Evolutionary conservation across 2,888 invertebrate species (phyloP).

Genomic region (Pemphredon lugubris): DNA sequence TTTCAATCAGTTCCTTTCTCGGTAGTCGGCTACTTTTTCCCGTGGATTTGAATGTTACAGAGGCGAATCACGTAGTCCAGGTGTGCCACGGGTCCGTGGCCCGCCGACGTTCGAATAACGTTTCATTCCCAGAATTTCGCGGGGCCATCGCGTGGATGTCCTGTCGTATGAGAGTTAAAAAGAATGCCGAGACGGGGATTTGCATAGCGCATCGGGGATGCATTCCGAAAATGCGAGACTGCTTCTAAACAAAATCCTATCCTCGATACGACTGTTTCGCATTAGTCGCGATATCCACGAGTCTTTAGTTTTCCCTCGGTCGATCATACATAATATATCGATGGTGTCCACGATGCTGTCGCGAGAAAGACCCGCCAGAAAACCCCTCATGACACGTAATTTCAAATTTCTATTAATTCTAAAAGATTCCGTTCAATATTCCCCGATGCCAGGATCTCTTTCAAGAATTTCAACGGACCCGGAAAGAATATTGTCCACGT

Average conservation of each 20-base stretch:
- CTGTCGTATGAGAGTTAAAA: conserved; percentile 8
- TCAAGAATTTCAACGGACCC: too few species aligned
- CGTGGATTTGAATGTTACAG: conserved; percentile 51
- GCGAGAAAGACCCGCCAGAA: too few species aligned
- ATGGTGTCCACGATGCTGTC: too few species aligned
- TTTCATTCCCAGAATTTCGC: conserved; percentile 60
- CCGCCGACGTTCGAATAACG: conserved; percentile 53
- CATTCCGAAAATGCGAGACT: conserved; percentile 30
- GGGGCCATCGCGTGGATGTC: conserved; percentile 44
- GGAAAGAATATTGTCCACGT: too few species aligned
- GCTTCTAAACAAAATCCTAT: conserved; percentile 13
- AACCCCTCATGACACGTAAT: too few species aligned
- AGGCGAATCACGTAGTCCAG: conserved; percentile 67
- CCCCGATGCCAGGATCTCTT: too few species aligned
- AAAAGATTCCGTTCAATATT: too few species aligned
- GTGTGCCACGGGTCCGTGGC: conserved; percentile 59
- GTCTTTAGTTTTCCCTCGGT: background rate
- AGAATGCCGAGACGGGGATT: conserved; percentile 31
- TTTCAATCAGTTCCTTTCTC: conserved; percentile 24
- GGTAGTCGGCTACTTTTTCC: conserved; percentile 46
- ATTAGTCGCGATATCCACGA: background rate
- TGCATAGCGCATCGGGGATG: conserved; percentile 33
- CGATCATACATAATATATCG: too few species aligned
- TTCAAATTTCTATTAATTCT: too few species aligned
- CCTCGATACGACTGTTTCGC: background rate